These are phyloP conservation scores for Bathynomus jamesi DNA, from an alignment of 1,140 invertebrate species.

Conservation along the genomic window DNA sequence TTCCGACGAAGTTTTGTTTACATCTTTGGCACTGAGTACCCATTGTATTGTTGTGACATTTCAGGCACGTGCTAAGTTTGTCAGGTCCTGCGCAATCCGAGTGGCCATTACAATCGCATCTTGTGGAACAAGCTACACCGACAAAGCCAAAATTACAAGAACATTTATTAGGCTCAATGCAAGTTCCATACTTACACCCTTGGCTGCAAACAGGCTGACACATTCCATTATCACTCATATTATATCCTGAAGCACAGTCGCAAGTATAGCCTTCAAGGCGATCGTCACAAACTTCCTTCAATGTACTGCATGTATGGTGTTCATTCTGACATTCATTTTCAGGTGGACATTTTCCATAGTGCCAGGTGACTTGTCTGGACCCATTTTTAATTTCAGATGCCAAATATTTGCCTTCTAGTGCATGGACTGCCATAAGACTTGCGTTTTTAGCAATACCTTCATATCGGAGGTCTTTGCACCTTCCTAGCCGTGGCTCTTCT, in stretches of 20 bases:
- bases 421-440: constrained; percentile 10
- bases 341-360: constrained; percentile 76
- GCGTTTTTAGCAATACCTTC: constrained; percentile 21
- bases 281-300: constrained; percentile 77
- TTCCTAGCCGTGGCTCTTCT: constrained; percentile 40
- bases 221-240: constrained; percentile 39
- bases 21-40: constrained; percentile 75
- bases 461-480: constrained; percentile 22
- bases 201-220: constrained; percentile 78
- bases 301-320: constrained; percentile 79
- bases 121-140: constrained; percentile 82
- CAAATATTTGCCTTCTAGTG: background rate
- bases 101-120: constrained; percentile 91
- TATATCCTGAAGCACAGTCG: constrained; percentile 74
- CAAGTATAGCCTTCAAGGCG: constrained; percentile 68
- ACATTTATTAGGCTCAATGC: constrained; percentile 75
- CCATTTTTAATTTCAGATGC: background rate
- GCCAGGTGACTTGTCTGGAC: constrained; percentile 51
- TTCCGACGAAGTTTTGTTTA: constrained; percentile 78
- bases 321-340: constrained; percentile 89
- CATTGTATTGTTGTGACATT: constrained; percentile 89
- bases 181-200: constrained; percentile 80
- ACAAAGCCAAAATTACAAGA: constrained; percentile 91
- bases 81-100: constrained; percentile 80
- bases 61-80: constrained; percentile 66